These are phyloP conservation scores for Oceanodroma tethys DNA, from an alignment of 2,113 vertebrate genomes.

Conservation along the genomic window DNA sequence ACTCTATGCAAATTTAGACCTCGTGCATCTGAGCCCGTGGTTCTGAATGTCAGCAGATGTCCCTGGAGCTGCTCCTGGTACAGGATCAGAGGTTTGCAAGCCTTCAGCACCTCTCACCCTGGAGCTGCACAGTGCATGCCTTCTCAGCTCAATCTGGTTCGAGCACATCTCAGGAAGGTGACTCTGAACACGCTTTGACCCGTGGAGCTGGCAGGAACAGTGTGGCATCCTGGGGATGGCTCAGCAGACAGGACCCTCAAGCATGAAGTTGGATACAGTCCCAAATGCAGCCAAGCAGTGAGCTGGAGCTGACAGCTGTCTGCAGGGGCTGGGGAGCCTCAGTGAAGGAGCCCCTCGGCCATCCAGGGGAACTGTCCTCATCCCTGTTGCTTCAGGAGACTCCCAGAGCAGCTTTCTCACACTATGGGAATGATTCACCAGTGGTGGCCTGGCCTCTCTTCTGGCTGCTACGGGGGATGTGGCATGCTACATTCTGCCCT, in stretches of 20 bases:
- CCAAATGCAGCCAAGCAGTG: background rate
- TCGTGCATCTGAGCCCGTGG: background rate
- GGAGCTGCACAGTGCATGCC: background rate
- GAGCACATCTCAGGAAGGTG: background rate
- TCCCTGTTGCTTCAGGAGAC: background rate
- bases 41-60: background rate
- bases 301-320: background rate
- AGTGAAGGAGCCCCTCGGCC: background rate
- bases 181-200: background rate
- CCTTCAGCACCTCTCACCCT: accelerated
- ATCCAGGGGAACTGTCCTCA: background rate
- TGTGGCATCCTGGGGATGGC: background rate
- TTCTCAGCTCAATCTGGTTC: background rate
- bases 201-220: background rate
- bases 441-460: background rate
- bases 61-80: background rate
- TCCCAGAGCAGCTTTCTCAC: background rate
- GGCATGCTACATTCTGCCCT: accelerated
- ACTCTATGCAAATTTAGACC: background rate
- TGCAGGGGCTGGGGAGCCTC: background rate
- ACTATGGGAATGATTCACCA: background rate
- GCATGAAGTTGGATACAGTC: background rate
- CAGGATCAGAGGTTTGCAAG: background rate
- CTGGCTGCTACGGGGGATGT: background rate
- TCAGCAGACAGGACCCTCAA: background rate